phyloP scores from a whole-genome alignment of 2,797 vertebrate species.

The Falco columbarius region DNA sequence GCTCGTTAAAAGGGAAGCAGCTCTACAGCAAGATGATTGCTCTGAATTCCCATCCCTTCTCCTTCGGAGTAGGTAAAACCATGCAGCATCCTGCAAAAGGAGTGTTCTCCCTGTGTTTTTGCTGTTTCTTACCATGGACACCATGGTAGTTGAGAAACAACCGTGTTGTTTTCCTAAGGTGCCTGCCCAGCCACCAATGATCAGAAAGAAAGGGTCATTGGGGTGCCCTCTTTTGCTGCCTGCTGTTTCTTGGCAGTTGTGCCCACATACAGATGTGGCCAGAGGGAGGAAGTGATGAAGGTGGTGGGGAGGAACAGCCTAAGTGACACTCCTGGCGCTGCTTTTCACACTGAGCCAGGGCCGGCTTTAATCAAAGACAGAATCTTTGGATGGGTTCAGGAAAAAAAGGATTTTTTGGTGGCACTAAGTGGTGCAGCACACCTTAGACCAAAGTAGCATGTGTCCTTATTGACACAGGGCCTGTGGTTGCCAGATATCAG shows the following conservation, averaged over 20 bases:
- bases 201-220: not conserved
- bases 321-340: not conserved
- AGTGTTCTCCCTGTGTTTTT: not conserved
- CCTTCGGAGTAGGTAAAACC: not conserved
- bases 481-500: not conserved
- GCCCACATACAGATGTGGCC: not conserved
- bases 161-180: not conserved
- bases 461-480: not conserved
- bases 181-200: not conserved
- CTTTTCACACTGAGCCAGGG: not conserved
- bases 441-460: not conserved
- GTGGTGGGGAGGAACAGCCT: not conserved
- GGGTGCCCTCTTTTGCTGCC: not conserved
- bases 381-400: not conserved
- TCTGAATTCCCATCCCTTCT: not conserved
- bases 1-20: conserved; percentile 7
- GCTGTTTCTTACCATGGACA: not conserved
- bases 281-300: not conserved
- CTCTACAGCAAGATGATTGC: not conserved
- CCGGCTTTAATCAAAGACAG: not conserved
- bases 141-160: not conserved
- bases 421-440: not conserved
- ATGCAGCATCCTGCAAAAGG: not conserved
- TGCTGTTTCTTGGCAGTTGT: not conserved
- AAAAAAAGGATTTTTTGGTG: not conserved